Base-by-base conservation (phyloP, 2,888 invertebrate species). In the Podabrus alpinus region DNA sequence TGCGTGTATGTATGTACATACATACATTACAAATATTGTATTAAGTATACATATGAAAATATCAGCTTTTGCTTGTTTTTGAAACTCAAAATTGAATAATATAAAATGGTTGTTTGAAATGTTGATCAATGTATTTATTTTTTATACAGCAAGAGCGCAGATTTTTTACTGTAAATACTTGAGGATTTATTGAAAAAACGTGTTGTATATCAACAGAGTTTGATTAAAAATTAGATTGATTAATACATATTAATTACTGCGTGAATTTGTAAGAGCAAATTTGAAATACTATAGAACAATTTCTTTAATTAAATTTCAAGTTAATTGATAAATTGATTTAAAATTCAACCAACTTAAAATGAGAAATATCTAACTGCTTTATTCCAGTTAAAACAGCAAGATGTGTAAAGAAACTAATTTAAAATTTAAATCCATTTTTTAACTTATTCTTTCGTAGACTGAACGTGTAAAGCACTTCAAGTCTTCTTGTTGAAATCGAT, bases 391-490 rank as follows among this genome's bases (percentile, higher is more conserved):
- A 64, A 64, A 64, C 21, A 64, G 62, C 21, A 64, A 64, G 62
- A 64, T n/a, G 21, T 64, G 62, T 19, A 64, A 64, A 64, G 21
- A 64, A 64, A 17, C 62, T 64, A 64, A 64, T 64, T 64, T 64
- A 19, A 64, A 64, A 64, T 64, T 64, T 64, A 64, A 64, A 64
- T 64, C 62, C 62, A 64, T 64, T 64, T 62, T 29, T 16, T 29
- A 67, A 29, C 67, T 68, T 68, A 68, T 68, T 45, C 59, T 68
- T 29, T 19, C 16, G 17, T 19, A 10, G 29, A 68, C 45, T 68
- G 68, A 68, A 68, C 68, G 59, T 68, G 15, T 45, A 68, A 68
- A 68, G 68, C 68, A 68, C 29, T 68, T 68, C 19, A 29, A 68
- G 45, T 16, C 16, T 68, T 16, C 68, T 59, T 59, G 68, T 68